Percentiles rank a stretch among this genome's conserved stretches.
These are phyloP conservation scores for Habroteleia sp. DNA, from an alignment of 2,888 invertebrate species.

Conservation along the genomic window DNA sequence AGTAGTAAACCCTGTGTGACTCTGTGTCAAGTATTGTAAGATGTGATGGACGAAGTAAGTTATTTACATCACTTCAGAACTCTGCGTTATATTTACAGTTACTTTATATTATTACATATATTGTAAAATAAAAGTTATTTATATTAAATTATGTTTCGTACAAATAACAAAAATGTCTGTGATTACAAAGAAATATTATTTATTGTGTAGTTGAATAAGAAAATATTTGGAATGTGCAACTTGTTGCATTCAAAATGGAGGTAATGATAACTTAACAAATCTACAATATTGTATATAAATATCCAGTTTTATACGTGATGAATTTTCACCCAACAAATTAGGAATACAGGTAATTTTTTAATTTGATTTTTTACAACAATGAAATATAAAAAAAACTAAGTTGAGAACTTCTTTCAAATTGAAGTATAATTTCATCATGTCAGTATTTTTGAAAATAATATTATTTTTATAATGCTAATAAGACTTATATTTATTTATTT, in stretches of 20 bases:
- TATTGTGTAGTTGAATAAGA: constrained; percentile 15
- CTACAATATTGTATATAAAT: constrained; percentile 45
- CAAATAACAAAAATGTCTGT: too few species aligned
- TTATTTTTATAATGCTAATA: too few species aligned
- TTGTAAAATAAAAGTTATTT: neutral
- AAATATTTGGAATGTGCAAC: constrained; percentile 53
- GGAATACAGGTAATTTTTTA: constrained; percentile 19
- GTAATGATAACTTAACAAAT: constrained; percentile 41
- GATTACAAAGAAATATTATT: too few species aligned
- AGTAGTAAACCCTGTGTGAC: constrained; percentile 49
- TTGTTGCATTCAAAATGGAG: constrained; percentile 60
- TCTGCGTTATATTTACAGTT: constrained; percentile 35
- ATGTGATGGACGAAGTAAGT: constrained; percentile 35
- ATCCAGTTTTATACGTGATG: neutral
- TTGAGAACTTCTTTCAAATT: too few species aligned
- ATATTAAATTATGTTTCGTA: neutral
- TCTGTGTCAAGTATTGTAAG: constrained; percentile 39
- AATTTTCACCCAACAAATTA: constrained; percentile 4
- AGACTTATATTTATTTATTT: too few species aligned
- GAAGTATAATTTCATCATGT: too few species aligned
- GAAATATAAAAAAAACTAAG: neutral
- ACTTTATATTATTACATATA: neutral
- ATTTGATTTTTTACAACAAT: neutral
- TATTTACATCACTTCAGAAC: constrained; percentile 39
- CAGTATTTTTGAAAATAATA: too few species aligned